A percentile compares a stretch with the other conserved stretches of the same genome.
phyloP scores from a whole-genome alignment of 2,113 vertebrate species.

The Astatoreochromis straeleni region DNA sequence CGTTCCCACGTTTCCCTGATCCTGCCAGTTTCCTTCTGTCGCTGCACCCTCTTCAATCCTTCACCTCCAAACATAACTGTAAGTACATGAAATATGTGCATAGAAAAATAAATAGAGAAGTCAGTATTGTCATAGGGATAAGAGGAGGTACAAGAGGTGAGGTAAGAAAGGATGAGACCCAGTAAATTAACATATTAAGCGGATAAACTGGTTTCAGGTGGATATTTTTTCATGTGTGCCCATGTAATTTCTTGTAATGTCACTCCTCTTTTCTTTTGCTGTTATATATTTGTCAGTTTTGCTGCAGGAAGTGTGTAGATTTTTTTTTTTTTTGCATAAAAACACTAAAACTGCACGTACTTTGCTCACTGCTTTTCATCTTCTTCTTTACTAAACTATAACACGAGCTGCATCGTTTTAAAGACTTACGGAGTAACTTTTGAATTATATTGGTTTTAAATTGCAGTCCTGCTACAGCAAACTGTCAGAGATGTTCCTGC shows the following conservation, averaged over 20 bases:
- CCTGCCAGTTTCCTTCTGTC: not conserved
- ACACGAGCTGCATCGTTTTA: not conserved
- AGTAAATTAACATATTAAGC: not conserved
- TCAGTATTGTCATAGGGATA: not conserved
- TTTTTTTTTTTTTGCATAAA: not conserved
- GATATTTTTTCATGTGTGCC: not conserved
- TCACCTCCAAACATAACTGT: slow-evolving; percentile 18
- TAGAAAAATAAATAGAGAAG: not conserved
- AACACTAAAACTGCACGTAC: not conserved
- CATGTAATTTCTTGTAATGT: not conserved
- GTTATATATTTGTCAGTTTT: not conserved
- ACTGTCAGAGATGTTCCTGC: not conserved
- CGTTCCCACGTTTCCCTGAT: not conserved
- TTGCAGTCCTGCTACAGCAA: not conserved
- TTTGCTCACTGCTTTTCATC: not conserved
- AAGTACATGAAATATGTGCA: not conserved
- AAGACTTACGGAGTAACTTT: not conserved
- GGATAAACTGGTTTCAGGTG: not conserved
- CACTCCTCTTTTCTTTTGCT: not conserved
- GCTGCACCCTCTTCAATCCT: not conserved
- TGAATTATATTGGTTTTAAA: not conserved
- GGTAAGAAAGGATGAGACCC: not conserved
- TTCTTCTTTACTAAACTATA: not conserved
- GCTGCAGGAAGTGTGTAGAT: not conserved
- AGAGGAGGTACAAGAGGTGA: not conserved